Evolutionary conservation across 2,888 invertebrate species (phyloP), one percentile per base, ranked within the genome.

Genomic region (Parnassius glacialis): DNA sequence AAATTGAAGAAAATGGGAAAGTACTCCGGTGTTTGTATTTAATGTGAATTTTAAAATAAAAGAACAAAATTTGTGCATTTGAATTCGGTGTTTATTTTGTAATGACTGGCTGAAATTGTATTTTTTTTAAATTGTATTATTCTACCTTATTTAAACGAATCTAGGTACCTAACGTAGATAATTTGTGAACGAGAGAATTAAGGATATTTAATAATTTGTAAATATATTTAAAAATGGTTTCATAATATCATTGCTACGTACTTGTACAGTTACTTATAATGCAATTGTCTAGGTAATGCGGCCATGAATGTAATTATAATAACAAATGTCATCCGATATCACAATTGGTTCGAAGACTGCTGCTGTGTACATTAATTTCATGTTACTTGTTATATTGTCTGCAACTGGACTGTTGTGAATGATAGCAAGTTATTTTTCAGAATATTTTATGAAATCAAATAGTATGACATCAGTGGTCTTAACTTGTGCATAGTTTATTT

Each of bases 401-500:
- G 48, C 48, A 48, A 13, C 48, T 34, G 34, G 34, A 48, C n/a
- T 48, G 48, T 48, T n/a, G 48, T 13, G 48, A 48, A 48, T 48
- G 48, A 48, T 48, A 48, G 48, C 48, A 48, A 48, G 48, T 48
- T 48, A 77, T 76, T 80, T 80, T 81, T 80, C 79, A 77, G 76
- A 86, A 78, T 79, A 78, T 85, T 85, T 82, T 87, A 86, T 84
- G 75, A 79, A 84, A 76, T 83, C 79, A 75, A 81, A 80, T 48
- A 80, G 80, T 80, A 79, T 75, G 81, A 83, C 81, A 80, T 80
- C 88, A 83, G 83, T 86, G 89, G 88, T 89, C 90, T 85, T 87
- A 84, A 90, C 81, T 92, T 93, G 93, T 93, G 93, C 92, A 93
- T 93, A 93, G 92, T 93, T 93, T 93, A 93, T 93, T 93, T 93